Evolutionary conservation across 2,888 invertebrate genomes (phyloP), one percentile per base, ranked within the genome.

Genomic region (Apotomis turbidana): DNA sequence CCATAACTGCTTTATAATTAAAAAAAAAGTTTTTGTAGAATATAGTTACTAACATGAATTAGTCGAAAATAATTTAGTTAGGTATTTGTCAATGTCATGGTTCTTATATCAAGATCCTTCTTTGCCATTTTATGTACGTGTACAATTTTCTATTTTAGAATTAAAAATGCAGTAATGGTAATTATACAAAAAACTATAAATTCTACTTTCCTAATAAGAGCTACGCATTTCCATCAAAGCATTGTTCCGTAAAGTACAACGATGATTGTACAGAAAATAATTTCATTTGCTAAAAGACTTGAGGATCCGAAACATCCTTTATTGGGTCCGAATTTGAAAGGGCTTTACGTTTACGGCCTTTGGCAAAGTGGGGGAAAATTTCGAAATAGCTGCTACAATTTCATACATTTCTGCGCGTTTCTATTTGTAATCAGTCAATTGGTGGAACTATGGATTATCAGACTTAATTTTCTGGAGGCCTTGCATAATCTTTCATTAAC

Each of bases 291-390:
- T 3, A 77, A 84, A 77, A 70, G 74, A 4, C 77, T 88, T 9
- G 89, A 90, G 71, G 81, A 89, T 73, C 79, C 84, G 36, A 76
- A 83, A 46, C 75, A 87, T 76, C 90, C 90, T 70, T 81, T 89
- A 74, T 75, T 90, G 70, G 90, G 89, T 1, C 90, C 90, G 8
- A 87, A 84, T 66, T 78, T 90, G 66, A 86, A 81, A 76, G 85
- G 80, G 10, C 82, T 90, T 52, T 82, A 84, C 76, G 77, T 83
- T 6, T 86, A 86, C 66, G 89, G 90, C 27, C 77, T 89, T 62
- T 86, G 84, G 86, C 82, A 83, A 77, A 79, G 77, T 38, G 81
- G 80, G 9, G 75, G 76, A 68, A 84, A 77, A 76, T 76, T 80
- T 38, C 81, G 80, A n/a, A 84, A 77, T 44, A 70, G 69, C 38